Conservation (phyloP, 2,888 invertebrate species). For the Branchellion lobata region DNA sequence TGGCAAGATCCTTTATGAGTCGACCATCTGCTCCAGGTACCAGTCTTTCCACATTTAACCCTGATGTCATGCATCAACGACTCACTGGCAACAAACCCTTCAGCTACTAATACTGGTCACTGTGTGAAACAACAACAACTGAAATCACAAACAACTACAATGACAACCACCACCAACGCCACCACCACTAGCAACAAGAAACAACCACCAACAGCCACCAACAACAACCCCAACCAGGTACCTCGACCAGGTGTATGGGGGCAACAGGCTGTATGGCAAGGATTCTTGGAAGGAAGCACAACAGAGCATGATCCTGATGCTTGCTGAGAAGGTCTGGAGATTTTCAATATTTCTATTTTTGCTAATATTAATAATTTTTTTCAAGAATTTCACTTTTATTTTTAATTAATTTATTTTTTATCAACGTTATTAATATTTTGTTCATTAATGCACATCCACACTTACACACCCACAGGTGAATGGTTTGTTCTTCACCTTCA, state of each 20-base stretch:
- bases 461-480: slow-evolving; percentile 47
- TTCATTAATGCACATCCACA: too few species aligned
- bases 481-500: slow-evolving; percentile 45
- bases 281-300: neutral
- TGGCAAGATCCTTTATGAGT: slow-evolving; percentile 66
- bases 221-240: too few species aligned
- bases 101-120: too few species aligned
- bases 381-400: neutral
- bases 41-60: slow-evolving; percentile 67
- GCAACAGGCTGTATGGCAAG: neutral
- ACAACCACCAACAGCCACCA: too few species aligned
- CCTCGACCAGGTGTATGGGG: neutral
- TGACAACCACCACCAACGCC: too few species aligned
- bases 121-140: too few species aligned
- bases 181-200: too few species aligned
- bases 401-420: neutral
- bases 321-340: neutral
- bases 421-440: neutral
- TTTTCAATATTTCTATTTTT: neutral
- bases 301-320: neutral
- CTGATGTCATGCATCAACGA: too few species aligned
- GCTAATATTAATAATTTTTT: neutral
- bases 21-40: slow-evolving; percentile 66
- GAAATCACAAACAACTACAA: too few species aligned
- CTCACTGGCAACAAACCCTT: too few species aligned